These are phyloP conservation scores for Morelia viridis DNA, from an alignment of 2,797 vertebrate species.

Conservation along the genomic window DNA sequence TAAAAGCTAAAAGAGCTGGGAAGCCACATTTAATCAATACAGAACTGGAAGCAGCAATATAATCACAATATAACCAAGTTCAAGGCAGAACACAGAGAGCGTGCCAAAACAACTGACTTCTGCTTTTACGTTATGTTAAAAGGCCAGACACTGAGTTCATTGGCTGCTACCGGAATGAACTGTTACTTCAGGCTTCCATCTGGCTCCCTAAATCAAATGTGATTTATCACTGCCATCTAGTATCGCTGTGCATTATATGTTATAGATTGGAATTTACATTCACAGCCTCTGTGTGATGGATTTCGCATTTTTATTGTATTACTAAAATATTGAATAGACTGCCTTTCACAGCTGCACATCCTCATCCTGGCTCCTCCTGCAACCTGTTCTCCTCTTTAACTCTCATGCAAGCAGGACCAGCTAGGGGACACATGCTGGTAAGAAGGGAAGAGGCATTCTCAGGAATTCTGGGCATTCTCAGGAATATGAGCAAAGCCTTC, in stretches of 20 bases:
- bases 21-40: not conserved
- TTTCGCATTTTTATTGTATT: conserved; percentile 35
- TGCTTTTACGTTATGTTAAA: conserved; percentile 13
- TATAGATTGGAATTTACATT: conserved; percentile 33
- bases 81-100: not conserved
- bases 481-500: not conserved
- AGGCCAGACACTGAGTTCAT: not conserved
- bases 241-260: conserved; percentile 15
- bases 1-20: not conserved
- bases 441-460: not conserved
- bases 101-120: conserved; percentile 4
- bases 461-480: not conserved
- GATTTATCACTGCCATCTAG: conserved; percentile 36
- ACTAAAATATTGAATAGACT: conserved; percentile 13
- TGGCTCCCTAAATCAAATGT: conserved; percentile 18
- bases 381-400: not conserved
- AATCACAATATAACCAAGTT: not conserved
- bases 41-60: not conserved
- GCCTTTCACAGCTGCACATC: not conserved
- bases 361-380: not conserved
- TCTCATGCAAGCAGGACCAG: not conserved
- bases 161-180: not conserved
- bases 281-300: not conserved
- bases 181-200: not conserved
- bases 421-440: not conserved